Base-by-base conservation (phyloP, 92 coral and sea anemone genomes). In the Paragorgia papillata region DNA sequence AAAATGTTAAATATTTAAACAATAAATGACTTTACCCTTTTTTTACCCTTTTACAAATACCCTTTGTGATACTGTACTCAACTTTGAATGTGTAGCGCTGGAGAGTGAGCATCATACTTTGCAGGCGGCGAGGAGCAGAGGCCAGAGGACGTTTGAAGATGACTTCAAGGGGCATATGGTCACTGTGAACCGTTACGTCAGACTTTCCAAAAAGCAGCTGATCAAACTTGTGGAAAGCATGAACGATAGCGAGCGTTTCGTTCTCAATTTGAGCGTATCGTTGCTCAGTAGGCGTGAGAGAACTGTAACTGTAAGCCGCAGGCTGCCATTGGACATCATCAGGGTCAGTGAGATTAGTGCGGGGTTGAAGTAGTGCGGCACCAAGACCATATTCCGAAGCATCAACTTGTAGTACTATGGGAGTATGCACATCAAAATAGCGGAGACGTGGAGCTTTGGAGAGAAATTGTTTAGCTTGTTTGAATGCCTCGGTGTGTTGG, bases 221-320 rank as follows among this genome's bases (percentile, higher is more conserved):
- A 28, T 87, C 80, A 55, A 87, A 87, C 35, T 79, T 83, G 40
- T 87, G 91, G 25, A 83, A 87, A 13, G 85, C 80, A 34, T 81
- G 71, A 37, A 57, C 73, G 18, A 81, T 81, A 25, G 85, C 80
- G 30, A 81, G 85, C 28, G 84, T 69, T 40, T 82, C 90, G 31
- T 83, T 83, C 43, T 87, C 87, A 27, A 85, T 88, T 29, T 84
- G 89, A 1, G 92, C 81, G 56, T 82, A 86, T 43, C 82, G 56
- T 66, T 87, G 87, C 57, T 87, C 85, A 57, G 88, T 80, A n/a
- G 86, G 83, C n/a, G n/a, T n/a, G 21, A 87, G 82, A 8, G 84
- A 79, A 66, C 91, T 84, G 27, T 88, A 88, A 30, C 86, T 75
- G 76, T 80, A 88, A 18, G 82, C 86, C 31, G 80, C 88, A 50